Evolutionary conservation across 2,888 invertebrate species (phyloP).

Genomic region (Eurois occulta): DNA sequence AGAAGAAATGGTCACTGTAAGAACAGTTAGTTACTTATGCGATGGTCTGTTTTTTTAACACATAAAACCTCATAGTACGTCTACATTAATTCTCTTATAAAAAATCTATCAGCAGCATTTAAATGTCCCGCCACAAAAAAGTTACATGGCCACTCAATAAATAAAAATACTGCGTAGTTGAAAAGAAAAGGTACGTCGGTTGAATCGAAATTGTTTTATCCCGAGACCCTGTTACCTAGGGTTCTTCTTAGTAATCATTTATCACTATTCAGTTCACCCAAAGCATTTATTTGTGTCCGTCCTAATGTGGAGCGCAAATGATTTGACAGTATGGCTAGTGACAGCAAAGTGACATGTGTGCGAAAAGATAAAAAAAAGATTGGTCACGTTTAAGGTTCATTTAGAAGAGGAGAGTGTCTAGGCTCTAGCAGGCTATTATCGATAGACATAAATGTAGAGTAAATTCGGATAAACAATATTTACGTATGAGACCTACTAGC

Average conservation of each 20-base stretch:
- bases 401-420: not conserved
- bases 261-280: slow-evolving; percentile 17
- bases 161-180: not conserved
- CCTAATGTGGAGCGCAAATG: slow-evolving; percentile 15
- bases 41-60: too few species aligned
- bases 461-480: not conserved
- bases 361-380: slow-evolving; percentile 3
- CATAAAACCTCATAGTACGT: too few species aligned
- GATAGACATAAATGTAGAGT: not conserved
- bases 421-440: not conserved
- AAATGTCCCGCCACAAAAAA: not conserved
- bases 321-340: slow-evolving; percentile 18
- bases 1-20: not conserved
- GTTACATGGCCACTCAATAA: not conserved
- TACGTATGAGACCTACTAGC: too few species aligned
- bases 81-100: not conserved
- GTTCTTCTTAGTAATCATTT: slow-evolving; percentile 11
- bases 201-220: slow-evolving; percentile 13
- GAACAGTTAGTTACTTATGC: not conserved
- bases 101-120: not conserved
- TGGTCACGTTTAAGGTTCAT: not conserved
- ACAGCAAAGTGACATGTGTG: slow-evolving; percentile 13
- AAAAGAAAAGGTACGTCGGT: slow-evolving; percentile 1
- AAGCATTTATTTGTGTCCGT: slow-evolving; percentile 22
- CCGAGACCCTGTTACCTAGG: slow-evolving; percentile 1